Conservation (phyloP, 2,797 vertebrate genomes). For the Petrocephalus sullivani region DNA sequence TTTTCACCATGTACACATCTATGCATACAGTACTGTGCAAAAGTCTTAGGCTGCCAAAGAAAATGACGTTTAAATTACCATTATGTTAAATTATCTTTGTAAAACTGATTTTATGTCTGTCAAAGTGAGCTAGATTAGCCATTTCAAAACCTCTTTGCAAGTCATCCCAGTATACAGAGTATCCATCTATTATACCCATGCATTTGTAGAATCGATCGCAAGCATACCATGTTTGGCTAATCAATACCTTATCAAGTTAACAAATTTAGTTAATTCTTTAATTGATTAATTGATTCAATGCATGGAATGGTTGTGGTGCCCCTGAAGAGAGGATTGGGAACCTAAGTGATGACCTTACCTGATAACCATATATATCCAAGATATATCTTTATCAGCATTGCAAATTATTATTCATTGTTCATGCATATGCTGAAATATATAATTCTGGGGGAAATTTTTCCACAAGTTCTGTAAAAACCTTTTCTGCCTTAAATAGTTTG, state of each 20-base stretch:
- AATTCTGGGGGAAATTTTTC: not conserved
- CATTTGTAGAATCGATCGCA: not conserved
- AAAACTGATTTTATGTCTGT: not conserved
- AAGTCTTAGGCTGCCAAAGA: not conserved
- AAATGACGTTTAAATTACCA: not conserved
- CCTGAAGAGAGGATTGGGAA: not conserved
- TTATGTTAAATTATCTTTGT: not conserved
- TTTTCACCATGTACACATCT: conserved; percentile 47
- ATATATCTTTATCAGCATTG: not conserved
- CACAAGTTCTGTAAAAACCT: not conserved
- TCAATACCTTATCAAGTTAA: not conserved
- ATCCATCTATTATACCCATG: not conserved
- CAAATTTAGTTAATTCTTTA: not conserved
- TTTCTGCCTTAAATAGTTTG: not conserved
- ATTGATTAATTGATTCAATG: not conserved
- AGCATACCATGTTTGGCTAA: not conserved
- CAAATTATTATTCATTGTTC: not conserved
- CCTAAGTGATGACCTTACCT: not conserved
- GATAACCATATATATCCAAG: not conserved
- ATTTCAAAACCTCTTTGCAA: not conserved
- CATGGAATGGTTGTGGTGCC: not conserved
- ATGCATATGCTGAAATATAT: not conserved
- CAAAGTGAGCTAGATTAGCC: not conserved
- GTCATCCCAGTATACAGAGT: not conserved
- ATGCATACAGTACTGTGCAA: conserved; percentile 48